Evolutionary conservation across 2,797 vertebrate genomes (phyloP).

Genomic region (Myotis planiceps): DNA sequence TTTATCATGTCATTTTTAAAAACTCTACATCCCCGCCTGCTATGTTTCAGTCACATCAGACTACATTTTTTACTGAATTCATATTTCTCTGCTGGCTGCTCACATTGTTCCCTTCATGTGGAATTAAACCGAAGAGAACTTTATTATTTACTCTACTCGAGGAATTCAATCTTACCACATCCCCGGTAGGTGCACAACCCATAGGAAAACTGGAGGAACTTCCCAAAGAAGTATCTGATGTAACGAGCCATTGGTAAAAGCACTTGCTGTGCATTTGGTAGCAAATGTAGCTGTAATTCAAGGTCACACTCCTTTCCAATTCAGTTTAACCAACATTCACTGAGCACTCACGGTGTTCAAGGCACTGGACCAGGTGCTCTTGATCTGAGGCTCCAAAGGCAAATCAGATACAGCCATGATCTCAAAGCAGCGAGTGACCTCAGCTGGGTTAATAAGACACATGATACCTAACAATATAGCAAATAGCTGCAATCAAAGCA

Average conservation of each 20-base stretch:
- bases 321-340: slow-evolving; percentile 1
- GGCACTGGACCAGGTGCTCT: neutral
- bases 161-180: neutral
- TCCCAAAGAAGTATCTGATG: neutral
- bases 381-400: neutral
- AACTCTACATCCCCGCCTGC: neutral
- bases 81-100: neutral
- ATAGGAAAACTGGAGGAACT: neutral
- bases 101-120: neutral
- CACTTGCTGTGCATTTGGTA: neutral
- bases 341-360: neutral
- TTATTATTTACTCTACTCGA: neutral
- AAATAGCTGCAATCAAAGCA: neutral
- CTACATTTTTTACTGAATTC: neutral
- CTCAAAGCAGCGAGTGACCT: neutral
- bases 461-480: neutral
- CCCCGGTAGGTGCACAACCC: neutral
- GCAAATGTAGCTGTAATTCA: neutral
- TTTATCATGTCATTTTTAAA: neutral
- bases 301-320: neutral
- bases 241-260: neutral
- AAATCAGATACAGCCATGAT: neutral
- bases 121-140: neutral
- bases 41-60: neutral
- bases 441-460: slow-evolving; percentile 13